Percentiles rank a stretch among this genome's conserved stretches.
Conservation (phyloP, 2,888 invertebrate species). For the Serripes groenlandicus region DNA sequence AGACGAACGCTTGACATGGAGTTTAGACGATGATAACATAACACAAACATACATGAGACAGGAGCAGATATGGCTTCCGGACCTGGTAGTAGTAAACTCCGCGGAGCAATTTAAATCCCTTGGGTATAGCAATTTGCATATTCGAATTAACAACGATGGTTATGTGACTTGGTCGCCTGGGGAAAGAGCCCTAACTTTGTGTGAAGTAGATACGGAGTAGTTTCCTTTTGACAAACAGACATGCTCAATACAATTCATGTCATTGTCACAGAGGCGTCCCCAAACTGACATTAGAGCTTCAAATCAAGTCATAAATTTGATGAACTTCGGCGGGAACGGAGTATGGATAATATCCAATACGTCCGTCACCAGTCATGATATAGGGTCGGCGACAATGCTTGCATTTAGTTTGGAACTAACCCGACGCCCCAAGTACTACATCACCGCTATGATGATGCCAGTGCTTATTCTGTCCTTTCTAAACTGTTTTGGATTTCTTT, state of each 20-base stretch:
- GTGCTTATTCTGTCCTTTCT: conserved; percentile 29
- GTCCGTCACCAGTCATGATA: background rate
- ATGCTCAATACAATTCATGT: background rate
- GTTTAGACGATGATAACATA: background rate
- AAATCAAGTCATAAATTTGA: background rate
- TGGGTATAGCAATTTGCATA: background rate
- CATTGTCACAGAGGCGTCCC: background rate
- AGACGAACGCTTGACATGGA: conserved; percentile 5
- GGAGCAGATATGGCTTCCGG: conserved; percentile 19
- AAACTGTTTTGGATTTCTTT: conserved; percentile 39
- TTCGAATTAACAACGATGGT: conserved; percentile 3
- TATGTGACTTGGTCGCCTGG: background rate
- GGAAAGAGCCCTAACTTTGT: background rate
- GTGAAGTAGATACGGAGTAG: conserved; percentile 14
- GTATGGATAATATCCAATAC: background rate
- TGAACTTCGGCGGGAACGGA: conserved; percentile 2
- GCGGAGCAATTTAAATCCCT: background rate
- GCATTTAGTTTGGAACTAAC: background rate
- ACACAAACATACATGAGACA: conserved; percentile 5
- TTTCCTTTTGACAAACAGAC: conserved; percentile 26
- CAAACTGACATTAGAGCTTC: background rate
- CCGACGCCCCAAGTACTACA: conserved; percentile 26
- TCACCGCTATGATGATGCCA: conserved; percentile 32
- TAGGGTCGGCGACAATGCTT: background rate
- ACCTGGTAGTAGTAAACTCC: background rate